A percentile compares a stretch with the other conserved stretches of the same genome.
phyloP scores from a whole-genome alignment of 2,113 vertebrate species.

The Paramisgurnus dabryanus region DNA sequence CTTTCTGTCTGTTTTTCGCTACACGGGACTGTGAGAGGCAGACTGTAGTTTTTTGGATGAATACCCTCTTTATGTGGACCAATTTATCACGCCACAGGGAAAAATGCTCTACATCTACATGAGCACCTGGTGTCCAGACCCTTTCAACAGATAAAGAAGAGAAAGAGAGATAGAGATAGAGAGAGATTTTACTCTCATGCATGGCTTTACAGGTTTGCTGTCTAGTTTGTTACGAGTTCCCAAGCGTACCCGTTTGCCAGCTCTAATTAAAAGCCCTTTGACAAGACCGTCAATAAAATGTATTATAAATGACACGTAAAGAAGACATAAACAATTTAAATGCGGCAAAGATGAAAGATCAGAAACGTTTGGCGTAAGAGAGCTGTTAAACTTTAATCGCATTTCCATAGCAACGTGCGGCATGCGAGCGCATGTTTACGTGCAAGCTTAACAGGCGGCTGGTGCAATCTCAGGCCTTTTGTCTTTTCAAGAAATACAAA shows the following conservation, averaged over 20 bases:
- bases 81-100: conserved; percentile 82
- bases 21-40: conserved; percentile 69
- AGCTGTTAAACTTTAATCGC: conserved; percentile 52
- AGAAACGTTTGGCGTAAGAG: conserved; percentile 30
- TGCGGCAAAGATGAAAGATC: conserved; percentile 32
- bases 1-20: conserved; percentile 55
- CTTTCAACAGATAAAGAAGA: conserved; percentile 55
- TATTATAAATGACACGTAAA: conserved; percentile 34
- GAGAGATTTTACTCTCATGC: conserved; percentile 17
- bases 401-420: conserved; percentile 41
- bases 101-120: conserved; percentile 74
- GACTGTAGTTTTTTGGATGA: conserved; percentile 76
- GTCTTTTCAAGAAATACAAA: conserved; percentile 39
- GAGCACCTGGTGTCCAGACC: conserved; percentile 79
- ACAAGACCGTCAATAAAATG: conserved; percentile 27
- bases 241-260: conserved; percentile 31
- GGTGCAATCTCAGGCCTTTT: conserved; percentile 13
- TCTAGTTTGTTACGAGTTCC: conserved; percentile 23
- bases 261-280: conserved; percentile 39
- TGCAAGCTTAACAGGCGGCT: background rate
- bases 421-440: background rate
- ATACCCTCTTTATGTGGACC: conserved; percentile 79
- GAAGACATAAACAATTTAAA: conserved; percentile 40
- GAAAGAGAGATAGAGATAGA: background rate
- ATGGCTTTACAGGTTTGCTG: conserved; percentile 29